phyloP scores from a whole-genome alignment of 2,113 vertebrate genomes.

The Xiphias gladius region DNA sequence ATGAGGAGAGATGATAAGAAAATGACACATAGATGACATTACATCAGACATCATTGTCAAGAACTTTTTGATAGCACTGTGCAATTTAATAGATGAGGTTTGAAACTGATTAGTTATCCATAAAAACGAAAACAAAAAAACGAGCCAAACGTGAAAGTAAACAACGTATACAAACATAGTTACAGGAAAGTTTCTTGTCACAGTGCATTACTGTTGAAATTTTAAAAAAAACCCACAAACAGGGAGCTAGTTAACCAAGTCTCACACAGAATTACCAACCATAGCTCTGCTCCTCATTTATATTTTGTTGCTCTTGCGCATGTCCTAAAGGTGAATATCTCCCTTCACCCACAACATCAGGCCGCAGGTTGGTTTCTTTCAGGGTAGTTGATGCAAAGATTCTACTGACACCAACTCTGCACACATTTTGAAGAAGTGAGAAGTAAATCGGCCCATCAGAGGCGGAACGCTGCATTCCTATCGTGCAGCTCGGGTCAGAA shows the following conservation, averaged over 20 bases:
- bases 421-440: constrained; percentile 79
- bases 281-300: constrained; percentile 18
- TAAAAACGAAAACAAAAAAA: background rate
- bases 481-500: constrained; percentile 82
- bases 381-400: constrained; percentile 87
- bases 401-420: constrained; percentile 81
- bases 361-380: constrained; percentile 86
- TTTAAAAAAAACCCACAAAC: constrained; percentile 20
- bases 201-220: background rate
- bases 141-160: background rate
- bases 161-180: background rate
- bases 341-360: constrained; percentile 77
- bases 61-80: background rate
- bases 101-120: background rate
- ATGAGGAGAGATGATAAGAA: background rate
- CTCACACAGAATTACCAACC: constrained; percentile 11
- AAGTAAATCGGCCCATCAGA: constrained; percentile 89
- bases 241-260: constrained; percentile 26
- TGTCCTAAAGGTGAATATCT: constrained; percentile 83
- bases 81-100: background rate
- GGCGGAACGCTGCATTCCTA: constrained; percentile 82
- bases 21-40: too few species aligned
- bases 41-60: background rate
- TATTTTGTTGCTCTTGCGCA: constrained; percentile 37
- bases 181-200: background rate